Evolutionary conservation across 2,797 vertebrate genomes (phyloP).

Genomic region (Zalophus californianus): DNA sequence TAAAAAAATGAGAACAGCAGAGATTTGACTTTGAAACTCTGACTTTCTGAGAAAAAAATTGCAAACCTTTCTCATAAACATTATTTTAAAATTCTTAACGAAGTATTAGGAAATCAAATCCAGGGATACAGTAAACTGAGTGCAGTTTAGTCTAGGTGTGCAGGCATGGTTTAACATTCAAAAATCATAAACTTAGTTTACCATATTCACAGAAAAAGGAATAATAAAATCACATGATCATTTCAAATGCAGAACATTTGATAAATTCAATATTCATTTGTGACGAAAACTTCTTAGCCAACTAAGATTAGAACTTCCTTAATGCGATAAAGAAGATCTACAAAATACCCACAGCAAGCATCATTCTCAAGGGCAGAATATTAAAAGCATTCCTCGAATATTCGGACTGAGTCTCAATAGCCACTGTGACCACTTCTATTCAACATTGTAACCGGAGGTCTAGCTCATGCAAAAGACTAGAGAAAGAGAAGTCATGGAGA

Average conservation of each 20-base stretch:
- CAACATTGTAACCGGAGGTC: not conserved
- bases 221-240: not conserved
- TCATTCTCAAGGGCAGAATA: not conserved
- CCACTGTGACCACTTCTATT: not conserved
- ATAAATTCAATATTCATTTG: not conserved
- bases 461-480: not conserved
- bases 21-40: not conserved
- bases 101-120: not conserved
- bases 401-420: not conserved
- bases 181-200: not conserved
- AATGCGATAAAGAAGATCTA: not conserved
- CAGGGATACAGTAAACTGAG: not conserved
- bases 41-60: slow-evolving; percentile 1
- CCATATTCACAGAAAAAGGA: not conserved
- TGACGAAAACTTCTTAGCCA: not conserved
- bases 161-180: not conserved
- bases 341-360: not conserved
- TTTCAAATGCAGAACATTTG: not conserved
- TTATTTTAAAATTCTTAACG: not conserved
- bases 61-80: slow-evolving; percentile 11
- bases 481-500: not conserved
- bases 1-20: not conserved
- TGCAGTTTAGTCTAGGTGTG: not conserved
- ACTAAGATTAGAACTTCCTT: not conserved
- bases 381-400: not conserved